Conservation (phyloP, 2,797 vertebrate species). For the Ispidina picta region DNA sequence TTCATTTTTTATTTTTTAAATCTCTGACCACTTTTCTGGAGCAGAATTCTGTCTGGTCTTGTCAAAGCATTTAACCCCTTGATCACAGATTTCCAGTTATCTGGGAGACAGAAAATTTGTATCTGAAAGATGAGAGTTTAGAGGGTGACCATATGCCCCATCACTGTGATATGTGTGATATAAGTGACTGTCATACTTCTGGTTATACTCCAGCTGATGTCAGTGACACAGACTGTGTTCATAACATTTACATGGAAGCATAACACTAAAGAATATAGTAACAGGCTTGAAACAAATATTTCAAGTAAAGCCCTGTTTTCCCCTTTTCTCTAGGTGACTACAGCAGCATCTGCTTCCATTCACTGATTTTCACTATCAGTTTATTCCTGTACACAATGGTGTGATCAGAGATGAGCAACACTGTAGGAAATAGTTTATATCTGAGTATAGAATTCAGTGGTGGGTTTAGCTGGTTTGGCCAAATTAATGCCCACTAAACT, state of each 20-base stretch:
- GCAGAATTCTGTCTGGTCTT: background rate
- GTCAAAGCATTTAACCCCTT: background rate
- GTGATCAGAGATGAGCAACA: background rate
- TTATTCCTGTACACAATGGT: background rate
- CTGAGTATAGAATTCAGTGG: background rate
- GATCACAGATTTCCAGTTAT: background rate
- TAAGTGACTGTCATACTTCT: background rate
- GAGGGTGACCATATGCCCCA: background rate
- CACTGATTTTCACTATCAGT: background rate
- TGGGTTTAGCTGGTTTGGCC: background rate
- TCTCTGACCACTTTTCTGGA: background rate
- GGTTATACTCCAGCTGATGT: background rate
- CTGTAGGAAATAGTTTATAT: background rate
- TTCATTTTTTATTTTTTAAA: background rate
- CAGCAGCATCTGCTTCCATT: background rate
- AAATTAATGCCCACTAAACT: background rate
- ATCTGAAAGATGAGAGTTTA: background rate
- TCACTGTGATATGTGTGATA: background rate
- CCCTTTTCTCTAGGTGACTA: background rate
- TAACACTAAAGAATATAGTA: background rate
- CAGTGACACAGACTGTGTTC: background rate
- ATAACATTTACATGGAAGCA: background rate
- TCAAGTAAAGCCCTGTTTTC: background rate
- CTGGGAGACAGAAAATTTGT: background rate
- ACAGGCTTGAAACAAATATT: background rate